Evolutionary conservation across 2,113 vertebrate species (phyloP).

Genomic region (Anhinga anhinga): DNA sequence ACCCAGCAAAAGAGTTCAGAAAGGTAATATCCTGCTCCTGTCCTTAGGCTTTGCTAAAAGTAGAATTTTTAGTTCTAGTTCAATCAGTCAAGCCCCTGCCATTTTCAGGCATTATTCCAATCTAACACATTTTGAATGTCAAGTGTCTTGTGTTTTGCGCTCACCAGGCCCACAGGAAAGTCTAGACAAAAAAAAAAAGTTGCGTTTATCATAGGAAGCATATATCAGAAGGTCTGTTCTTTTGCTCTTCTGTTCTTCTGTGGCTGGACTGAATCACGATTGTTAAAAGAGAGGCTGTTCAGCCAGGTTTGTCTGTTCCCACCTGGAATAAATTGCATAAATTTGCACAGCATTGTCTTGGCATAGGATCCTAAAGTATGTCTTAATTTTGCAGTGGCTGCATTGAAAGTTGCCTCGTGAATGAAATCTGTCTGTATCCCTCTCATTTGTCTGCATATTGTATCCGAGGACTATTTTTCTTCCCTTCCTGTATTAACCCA

Average conservation of each 20-base stretch:
- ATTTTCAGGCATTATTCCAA: conserved; percentile 32
- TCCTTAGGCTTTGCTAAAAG: conserved; percentile 38
- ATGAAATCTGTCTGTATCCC: conserved; percentile 6
- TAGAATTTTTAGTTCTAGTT: conserved; percentile 37
- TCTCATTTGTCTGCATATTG: neutral
- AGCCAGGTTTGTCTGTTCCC: conserved; percentile 16
- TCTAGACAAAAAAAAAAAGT: neutral
- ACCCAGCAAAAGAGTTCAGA: conserved; percentile 21
- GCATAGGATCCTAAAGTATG: neutral
- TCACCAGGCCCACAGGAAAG: conserved; percentile 30
- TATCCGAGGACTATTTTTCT: neutral
- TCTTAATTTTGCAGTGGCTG: conserved; percentile 30
- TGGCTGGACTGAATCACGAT: conserved; percentile 12
- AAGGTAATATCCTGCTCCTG: neutral
- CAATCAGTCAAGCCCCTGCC: conserved; percentile 29
- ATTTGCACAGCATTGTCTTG: conserved; percentile 49
- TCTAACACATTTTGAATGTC: conserved; percentile 48
- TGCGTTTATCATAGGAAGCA: neutral
- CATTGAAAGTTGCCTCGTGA: neutral
- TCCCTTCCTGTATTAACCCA: neutral
- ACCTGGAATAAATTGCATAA: conserved; percentile 47
- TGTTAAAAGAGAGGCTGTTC: conserved; percentile 32
- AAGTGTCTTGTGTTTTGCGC: conserved; percentile 16
- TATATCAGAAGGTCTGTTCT: neutral
- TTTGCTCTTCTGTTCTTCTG: conserved; percentile 24